Percentiles rank a stretch among this genome's conserved stretches.
Conservation (phyloP, 2,888 invertebrate species). For the Alloscopus bannaensis region DNA sequence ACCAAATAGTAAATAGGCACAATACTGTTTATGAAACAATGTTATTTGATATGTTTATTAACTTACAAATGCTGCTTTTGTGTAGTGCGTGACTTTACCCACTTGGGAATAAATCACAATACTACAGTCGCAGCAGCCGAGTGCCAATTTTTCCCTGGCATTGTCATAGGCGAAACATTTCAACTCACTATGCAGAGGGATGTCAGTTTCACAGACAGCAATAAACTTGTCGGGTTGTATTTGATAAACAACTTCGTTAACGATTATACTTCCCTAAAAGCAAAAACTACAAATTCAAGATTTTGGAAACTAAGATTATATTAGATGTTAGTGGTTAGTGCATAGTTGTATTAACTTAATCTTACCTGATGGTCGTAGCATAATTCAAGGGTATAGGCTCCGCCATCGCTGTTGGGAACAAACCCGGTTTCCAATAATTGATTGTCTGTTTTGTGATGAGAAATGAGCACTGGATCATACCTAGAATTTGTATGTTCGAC, state of each 20-base stretch:
- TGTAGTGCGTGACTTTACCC: constrained; percentile 68
- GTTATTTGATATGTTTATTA: too few species aligned
- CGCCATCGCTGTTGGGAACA: constrained; percentile 62
- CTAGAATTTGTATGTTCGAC: too few species aligned
- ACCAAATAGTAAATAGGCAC: background rate
- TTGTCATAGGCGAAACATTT: constrained; percentile 68
- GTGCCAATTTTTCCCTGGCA: constrained; percentile 60
- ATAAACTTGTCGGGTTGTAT: constrained; percentile 57
- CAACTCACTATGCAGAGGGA: constrained; percentile 69
- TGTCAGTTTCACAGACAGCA: constrained; percentile 69
- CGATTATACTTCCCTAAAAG: constrained; percentile 66
- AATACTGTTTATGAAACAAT: too few species aligned
- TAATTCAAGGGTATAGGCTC: constrained; percentile 69
- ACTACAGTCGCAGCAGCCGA: constrained; percentile 70
- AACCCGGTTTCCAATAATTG: constrained; percentile 67
- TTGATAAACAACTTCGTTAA: constrained; percentile 69
- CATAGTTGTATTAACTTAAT: background rate
- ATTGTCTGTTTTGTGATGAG: constrained; percentile 70
- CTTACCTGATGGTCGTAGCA: constrained; percentile 66
- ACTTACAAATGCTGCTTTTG: constrained; percentile 71
- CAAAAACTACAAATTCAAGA: constrained; percentile 7
- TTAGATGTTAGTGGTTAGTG: background rate
- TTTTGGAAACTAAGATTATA: background rate
- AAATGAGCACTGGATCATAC: constrained; percentile 61
- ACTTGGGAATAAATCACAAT: constrained; percentile 70